A percentile compares a stretch with the other conserved stretches of the same genome.
Conservation (phyloP, 2,888 invertebrate genomes). For the Marasmarcha lunaedactyla region DNA sequence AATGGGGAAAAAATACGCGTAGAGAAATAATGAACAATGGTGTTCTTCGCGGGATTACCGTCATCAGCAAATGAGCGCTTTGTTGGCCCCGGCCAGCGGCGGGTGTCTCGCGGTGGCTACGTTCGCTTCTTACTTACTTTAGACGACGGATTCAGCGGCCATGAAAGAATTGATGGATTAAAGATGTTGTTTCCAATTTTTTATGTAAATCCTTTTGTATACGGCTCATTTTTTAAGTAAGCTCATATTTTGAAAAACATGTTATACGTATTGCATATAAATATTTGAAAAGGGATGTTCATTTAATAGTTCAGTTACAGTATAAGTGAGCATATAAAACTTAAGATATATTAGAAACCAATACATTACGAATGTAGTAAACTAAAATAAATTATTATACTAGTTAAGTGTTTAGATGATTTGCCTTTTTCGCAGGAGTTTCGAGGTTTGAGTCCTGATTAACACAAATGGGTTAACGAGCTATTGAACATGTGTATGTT, state of each 20-base stretch:
- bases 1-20: slow-evolving; percentile 46
- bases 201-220: slow-evolving; percentile 19
- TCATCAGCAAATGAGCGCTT: slow-evolving; percentile 68
- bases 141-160: slow-evolving; percentile 32
- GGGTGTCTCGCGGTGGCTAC: slow-evolving; percentile 60
- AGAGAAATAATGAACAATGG: slow-evolving; percentile 65
- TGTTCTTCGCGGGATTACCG: slow-evolving; percentile 67
- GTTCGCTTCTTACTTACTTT: slow-evolving; percentile 62
- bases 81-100: slow-evolving; percentile 43
- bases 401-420: no score
- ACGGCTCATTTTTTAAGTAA: not conserved
- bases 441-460: no score
- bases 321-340: no score
- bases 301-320: no score
- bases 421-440: no score
- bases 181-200: slow-evolving; percentile 38
- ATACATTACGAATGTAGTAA: no score
- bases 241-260: not conserved
- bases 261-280: no score
- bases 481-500: no score
- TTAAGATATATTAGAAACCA: no score
- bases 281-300: no score
- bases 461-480: no score
- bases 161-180: slow-evolving; percentile 42
- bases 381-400: no score